phyloP scores from a whole-genome alignment of 1,140 invertebrate species.

The Phymorhynchus buccinoides region DNA sequence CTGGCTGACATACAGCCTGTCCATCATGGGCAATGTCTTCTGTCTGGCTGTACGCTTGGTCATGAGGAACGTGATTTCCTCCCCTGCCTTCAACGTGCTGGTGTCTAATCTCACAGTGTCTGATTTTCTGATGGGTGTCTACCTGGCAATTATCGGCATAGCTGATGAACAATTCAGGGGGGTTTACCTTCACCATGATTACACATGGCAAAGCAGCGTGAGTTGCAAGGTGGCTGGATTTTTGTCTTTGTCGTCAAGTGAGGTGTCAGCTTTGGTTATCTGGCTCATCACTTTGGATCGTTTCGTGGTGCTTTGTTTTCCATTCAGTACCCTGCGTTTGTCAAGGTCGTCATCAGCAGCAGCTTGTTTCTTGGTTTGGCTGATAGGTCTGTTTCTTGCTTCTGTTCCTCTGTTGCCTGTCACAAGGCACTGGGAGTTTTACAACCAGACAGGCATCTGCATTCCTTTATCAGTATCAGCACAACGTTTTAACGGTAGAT shows the following conservation, averaged over 20 bases:
- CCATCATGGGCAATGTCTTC: neutral
- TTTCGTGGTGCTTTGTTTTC: neutral
- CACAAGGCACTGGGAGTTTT: neutral
- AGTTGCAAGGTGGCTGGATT: constrained; percentile 11
- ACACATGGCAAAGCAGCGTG: neutral
- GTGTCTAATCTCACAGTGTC: neutral
- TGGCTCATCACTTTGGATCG: constrained; percentile 10
- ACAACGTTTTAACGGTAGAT: no score
- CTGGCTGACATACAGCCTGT: neutral
- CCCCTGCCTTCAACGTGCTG: neutral
- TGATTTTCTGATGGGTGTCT: constrained; percentile 5
- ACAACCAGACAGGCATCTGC: constrained; percentile 2
- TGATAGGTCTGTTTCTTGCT: neutral
- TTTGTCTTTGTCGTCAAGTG: constrained; percentile 1
- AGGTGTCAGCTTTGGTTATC: neutral
- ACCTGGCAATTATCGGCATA: neutral
- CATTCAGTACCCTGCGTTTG: neutral
- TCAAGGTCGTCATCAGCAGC: neutral
- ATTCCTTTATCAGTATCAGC: neutral
- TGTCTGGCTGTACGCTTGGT: neutral
- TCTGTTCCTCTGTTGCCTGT: neutral
- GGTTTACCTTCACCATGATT: neutral
- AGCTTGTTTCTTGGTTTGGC: neutral
- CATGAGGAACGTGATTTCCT: neutral
- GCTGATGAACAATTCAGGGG: neutral